Percentiles rank a stretch among this genome's conserved stretches.
Conservation (phyloP, 64 coral and sea anemone genomes). For the Hydrozoanthus tunicans region DNA sequence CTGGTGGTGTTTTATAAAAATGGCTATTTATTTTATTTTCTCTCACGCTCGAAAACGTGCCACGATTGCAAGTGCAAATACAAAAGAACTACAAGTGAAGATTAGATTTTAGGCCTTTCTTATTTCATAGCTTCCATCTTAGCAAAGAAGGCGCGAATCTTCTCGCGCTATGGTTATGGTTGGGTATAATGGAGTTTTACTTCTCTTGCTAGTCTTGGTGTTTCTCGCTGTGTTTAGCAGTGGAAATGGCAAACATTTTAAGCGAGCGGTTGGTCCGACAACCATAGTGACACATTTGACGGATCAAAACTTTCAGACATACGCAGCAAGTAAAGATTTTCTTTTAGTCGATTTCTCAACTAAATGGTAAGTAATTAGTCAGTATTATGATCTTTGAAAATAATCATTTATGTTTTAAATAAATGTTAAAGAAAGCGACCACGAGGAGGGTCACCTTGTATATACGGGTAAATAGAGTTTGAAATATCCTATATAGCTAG, state of each 20-base stretch:
- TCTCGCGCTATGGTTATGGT: slow-evolving; percentile 12
- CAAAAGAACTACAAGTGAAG: neutral
- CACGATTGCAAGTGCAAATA: neutral
- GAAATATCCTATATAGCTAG: too few species aligned
- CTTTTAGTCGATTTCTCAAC: slow-evolving; percentile 48
- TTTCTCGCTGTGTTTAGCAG: neutral
- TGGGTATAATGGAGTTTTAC: neutral
- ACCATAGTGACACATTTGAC: slow-evolving; percentile 16
- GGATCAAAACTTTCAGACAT: slow-evolving; percentile 35
- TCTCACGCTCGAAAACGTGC: slow-evolving; percentile 15
- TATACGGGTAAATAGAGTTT: too few species aligned
- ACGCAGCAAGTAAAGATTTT: slow-evolving; percentile 22
- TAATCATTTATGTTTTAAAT: neutral
- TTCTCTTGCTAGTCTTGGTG: neutral
- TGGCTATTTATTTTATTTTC: neutral
- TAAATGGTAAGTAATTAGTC: slow-evolving; percentile 33
- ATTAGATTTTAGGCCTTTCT: neutral
- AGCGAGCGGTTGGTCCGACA: neutral
- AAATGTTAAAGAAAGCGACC: neutral
- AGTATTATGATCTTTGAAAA: neutral
- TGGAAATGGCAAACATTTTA: neutral
- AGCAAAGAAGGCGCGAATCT: neutral
- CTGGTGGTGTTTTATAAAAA: slow-evolving; percentile 15
- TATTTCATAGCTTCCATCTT: neutral
- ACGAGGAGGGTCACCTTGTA: neutral